Base-by-base conservation (phyloP, 2,113 vertebrate genomes). In the Corapipo altera region DNA sequence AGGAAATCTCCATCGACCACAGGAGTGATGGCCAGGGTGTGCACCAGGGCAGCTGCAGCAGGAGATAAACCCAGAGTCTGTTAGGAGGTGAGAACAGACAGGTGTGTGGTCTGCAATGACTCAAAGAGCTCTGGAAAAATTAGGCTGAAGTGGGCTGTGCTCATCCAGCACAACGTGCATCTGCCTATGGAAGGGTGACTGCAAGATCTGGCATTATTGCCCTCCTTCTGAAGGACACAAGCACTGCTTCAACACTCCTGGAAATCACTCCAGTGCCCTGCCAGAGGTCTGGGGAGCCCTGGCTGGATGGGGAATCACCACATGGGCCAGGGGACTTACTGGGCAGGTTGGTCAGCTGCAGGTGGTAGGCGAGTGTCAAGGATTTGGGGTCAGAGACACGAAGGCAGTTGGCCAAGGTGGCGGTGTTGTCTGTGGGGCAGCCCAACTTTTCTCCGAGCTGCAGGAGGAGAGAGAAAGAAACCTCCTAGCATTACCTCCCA, bases 1-100 rank as follows among this genome's bases (percentile, higher is more conserved):
- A 99, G 85, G 97, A 99, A 99, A 91, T 99, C 99, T 1, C 99
- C 99, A 8, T 99, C 99, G 0, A 99, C 5, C 5, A 99, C 99
- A 3, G 99, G 98, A 33, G 96, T 3, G 18, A 99, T 88, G 35
- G 61, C 70, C 10, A 99, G 95, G 32, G 98, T 98, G 33, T 95
- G 27, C 13, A 99, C 62, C 3, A 98, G 0, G 4, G 99, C 98
- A 7, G 86, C 99, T 99, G 95, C 48, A 48, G 91, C 55, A 74
- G 39, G 57, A 46, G 58, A 32, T 32, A 59, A 83, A 69, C 23
- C 2, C 0, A 1, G 28, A 39, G 52, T 18, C 15, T 6, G 2
- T 92, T 2, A 88, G 71, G 28, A 28, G 41, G 15, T 9, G 27
- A 59, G 23, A 8, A 46, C 52, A 39, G 18, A 37, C 6, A 35